Evolutionary conservation across 2,888 invertebrate species (phyloP), one percentile per base, ranked within the genome.

Genomic region (Microplitis manilae): DNA sequence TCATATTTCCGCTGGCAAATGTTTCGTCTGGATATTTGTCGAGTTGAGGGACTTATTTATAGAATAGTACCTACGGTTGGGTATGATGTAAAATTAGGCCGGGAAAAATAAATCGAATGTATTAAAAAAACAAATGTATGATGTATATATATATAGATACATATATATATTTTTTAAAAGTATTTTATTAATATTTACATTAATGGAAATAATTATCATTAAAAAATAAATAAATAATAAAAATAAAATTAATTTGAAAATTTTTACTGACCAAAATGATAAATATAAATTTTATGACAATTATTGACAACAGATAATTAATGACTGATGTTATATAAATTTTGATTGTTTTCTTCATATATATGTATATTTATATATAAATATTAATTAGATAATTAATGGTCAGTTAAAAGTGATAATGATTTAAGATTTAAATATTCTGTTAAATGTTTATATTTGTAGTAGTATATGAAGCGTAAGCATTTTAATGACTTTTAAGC

Each of bases 51-150:
- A 30, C 38, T 65, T 65, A 65, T 65, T 65, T 30, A 65, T 65
- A 65, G 65, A 30, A 20, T 65, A 38, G 17, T 20, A 20, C 30
- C 30, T 65, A 30, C 13, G 20, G 30, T 65, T 65, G 20, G 30
- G 30, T 65, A 38, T 30, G 38, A 20, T 65, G 30, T 65, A 65
- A 65, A 65, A 65, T 65, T 65, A 65, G 65, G 65, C 17, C 65
- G 65, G 65, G 38, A 38, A 38, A 65, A 38, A 65, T 20, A 30
- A 65, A 7, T 13, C 65, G 65, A 38, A 30, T 38, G 65, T 65
- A 30, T 30, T 65, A 38, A 13, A 65, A 13, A 65, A 20, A 30
- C 30, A 30, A 30, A 30, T 30, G 30, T 30, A 30, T 30, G 30
- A 30, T 30, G 30, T 30, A 30, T 30, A 30, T 30, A 30, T 30